Conservation (phyloP, 2,113 vertebrate genomes). For the Plecotus auritus region DNA sequence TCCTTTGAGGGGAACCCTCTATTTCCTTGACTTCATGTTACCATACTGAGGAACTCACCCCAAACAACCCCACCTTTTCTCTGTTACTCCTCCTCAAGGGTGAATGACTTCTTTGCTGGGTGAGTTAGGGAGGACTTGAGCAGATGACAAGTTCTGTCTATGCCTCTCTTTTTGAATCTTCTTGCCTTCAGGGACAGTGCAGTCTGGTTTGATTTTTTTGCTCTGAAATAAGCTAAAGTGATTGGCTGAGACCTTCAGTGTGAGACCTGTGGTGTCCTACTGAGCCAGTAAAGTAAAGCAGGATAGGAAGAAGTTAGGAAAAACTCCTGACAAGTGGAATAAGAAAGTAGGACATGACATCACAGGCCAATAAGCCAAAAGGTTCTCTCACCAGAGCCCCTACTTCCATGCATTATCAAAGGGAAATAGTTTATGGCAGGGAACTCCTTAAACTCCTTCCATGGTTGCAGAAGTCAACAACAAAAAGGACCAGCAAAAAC, state of each 20-base stretch:
- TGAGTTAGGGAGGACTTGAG: not conserved
- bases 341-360: not conserved
- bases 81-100: not conserved
- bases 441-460: not conserved
- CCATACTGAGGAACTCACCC: not conserved
- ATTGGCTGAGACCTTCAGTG: not conserved
- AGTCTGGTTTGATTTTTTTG: not conserved
- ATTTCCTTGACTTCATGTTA: not conserved
- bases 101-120: not conserved
- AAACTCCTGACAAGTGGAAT: not conserved
- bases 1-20: not conserved
- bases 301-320: not conserved
- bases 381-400: not conserved
- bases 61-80: not conserved
- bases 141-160: accelerated
- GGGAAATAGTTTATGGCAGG: not conserved
- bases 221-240: not conserved
- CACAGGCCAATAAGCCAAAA: not conserved
- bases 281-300: not conserved
- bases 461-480: not conserved
- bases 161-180: not conserved
- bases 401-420: not conserved
- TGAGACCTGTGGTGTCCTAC: not conserved
- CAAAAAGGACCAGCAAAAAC: not conserved
- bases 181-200: not conserved